A percentile compares a stretch with the other conserved stretches of the same genome.
Evolutionary conservation across 2,797 vertebrate genomes (phyloP).

Genomic region (Poecile montanus): DNA sequence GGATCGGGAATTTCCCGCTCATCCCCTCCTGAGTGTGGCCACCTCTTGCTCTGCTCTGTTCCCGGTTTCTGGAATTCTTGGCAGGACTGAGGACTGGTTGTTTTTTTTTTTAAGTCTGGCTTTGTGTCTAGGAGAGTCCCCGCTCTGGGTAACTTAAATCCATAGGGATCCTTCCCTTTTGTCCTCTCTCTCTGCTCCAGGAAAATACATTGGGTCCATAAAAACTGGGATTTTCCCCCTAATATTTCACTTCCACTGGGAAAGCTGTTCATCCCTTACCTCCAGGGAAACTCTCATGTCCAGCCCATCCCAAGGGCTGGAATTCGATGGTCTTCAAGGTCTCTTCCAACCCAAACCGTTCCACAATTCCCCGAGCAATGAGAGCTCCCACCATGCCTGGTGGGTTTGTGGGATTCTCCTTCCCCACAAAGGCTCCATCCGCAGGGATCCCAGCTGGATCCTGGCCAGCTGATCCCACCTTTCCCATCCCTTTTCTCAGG

Average conservation of each 20-base stretch:
- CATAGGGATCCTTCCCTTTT: not conserved
- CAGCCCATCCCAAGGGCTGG: not conserved
- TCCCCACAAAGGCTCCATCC: not conserved
- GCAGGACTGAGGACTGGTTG: not conserved
- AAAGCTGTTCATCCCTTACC: not conserved
- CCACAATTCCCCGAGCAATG: rapidly evolving
- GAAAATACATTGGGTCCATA: rapidly evolving
- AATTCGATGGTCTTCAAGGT: not conserved
- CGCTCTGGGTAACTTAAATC: not conserved
- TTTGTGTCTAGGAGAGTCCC: not conserved
- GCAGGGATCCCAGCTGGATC: not conserved
- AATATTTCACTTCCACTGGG: not conserved
- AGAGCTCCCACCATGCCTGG: not conserved
- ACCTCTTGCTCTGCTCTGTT: not conserved
- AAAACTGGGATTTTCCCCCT: not conserved
- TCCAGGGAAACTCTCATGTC: not conserved
- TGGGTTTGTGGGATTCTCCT: not conserved
- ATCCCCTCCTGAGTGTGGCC: rapidly evolving
- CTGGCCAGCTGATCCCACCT: not conserved
- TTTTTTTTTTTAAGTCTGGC: not conserved
- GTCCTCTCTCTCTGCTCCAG: rapidly evolving
- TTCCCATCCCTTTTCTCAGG: not conserved
- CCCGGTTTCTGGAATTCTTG: not conserved
- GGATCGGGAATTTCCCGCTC: not conserved
- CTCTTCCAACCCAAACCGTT: not conserved